These are phyloP conservation scores for Thamnophis elegans DNA, from an alignment of 2,797 vertebrate genomes.

Conservation along the genomic window DNA sequence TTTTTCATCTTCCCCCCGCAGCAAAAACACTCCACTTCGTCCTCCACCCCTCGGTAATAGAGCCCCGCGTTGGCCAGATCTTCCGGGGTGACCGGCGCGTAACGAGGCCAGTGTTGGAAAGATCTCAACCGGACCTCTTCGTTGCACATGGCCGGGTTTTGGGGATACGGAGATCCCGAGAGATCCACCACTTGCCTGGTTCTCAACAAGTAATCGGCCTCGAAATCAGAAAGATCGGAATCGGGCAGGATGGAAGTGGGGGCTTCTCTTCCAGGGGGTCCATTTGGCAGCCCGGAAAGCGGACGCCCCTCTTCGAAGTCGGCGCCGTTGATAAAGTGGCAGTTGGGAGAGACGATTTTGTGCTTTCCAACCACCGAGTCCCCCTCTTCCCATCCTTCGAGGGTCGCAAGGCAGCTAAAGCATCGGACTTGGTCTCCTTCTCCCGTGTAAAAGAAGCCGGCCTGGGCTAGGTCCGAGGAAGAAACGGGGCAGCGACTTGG, in stretches of 20 bases:
- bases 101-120: conserved; percentile 82
- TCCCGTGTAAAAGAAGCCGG: conserved; percentile 90
- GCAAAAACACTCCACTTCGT: conserved; percentile 91
- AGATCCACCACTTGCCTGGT: conserved; percentile 87
- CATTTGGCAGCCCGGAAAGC: conserved; percentile 43
- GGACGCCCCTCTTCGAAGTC: conserved; percentile 49
- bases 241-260: neutral
- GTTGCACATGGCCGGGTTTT: conserved; percentile 79
- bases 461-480: conserved; percentile 76
- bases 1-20: conserved; percentile 83
- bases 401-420: conserved; percentile 82
- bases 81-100: conserved; percentile 71
- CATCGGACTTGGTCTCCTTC: conserved; percentile 83
- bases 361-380: conserved; percentile 85
- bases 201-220: conserved; percentile 80
- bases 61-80: conserved; percentile 88
- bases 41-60: conserved; percentile 76
- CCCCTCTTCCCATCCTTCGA: conserved; percentile 84
- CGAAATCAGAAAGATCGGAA: conserved; percentile 58
- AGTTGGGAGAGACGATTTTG: conserved; percentile 82
- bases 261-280: conserved; percentile 61
- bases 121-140: conserved; percentile 83
- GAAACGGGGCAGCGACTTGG: conserved; percentile 75
- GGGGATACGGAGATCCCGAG: conserved; percentile 79
- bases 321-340: conserved; percentile 81